These are phyloP conservation scores for Noctilio leporinus DNA, from an alignment of 2,113 vertebrate genomes.

Conservation along the genomic window DNA sequence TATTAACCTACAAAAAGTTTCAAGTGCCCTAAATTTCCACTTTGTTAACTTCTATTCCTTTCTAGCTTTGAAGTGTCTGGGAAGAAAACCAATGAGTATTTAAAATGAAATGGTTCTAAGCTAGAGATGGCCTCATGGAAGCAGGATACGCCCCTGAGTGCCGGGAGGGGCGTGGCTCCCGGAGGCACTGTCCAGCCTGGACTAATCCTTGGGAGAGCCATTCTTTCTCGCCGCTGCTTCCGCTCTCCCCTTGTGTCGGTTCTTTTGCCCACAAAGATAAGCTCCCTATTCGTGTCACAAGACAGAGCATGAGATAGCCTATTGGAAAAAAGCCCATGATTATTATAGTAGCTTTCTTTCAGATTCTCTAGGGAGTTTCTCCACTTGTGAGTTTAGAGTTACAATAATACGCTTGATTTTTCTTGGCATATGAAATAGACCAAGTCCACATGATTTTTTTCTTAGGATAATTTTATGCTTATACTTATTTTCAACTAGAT, in stretches of 20 bases:
- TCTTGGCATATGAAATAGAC: not conserved
- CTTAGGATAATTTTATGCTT: not conserved
- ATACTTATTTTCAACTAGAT: not conserved
- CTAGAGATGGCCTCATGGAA: not conserved
- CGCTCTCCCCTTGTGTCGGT: not conserved
- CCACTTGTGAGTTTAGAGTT: not conserved
- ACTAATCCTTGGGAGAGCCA: not conserved
- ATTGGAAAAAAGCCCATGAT: not conserved
- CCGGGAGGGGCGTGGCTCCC: not conserved
- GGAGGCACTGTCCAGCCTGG: rapidly evolving
- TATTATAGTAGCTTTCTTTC: not conserved
- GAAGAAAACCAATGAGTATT: not conserved
- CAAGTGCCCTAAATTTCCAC: not conserved
- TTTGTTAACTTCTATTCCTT: not conserved
- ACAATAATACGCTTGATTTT: not conserved
- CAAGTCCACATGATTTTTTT: not conserved
- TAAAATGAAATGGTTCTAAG: not conserved
- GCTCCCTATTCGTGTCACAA: not conserved
- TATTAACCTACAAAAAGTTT: not conserved
- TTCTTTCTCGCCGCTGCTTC: not conserved
- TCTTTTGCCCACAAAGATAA: not conserved
- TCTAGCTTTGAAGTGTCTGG: not conserved
- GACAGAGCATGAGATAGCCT: not conserved
- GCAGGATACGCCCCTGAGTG: not conserved
- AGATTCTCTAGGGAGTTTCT: not conserved